Base-by-base conservation (phyloP, 2,888 invertebrate genomes). In the Drosophila limbata region DNA sequence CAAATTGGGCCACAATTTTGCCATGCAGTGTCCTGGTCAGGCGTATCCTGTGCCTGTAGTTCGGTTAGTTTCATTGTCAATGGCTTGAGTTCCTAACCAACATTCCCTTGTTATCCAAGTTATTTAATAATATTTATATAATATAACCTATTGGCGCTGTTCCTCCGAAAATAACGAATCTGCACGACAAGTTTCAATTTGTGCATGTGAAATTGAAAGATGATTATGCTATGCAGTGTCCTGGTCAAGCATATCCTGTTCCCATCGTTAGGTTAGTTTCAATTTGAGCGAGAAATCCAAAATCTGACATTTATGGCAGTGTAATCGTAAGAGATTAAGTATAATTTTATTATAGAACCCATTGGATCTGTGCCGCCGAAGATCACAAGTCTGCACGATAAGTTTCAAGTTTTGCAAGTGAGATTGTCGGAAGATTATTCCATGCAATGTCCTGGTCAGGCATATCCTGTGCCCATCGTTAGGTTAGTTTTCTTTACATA, bases 171-270 rank as follows among this genome's bases (percentile, higher is more conserved):
- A 94, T 95, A 77, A 77, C 77, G 4, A 94, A 94, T 69, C 93
- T 95, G 69, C 92, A 94, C 80, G 92, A 92, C 40, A 90, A 92
- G 67, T 90, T 89, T 71, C 92, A 92, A 83, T 84, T 90, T 17
- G 61, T 92, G 90, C 94, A 95, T 82, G 83, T 81, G 70, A 92
- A 93, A 77, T 84, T 93, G 83, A 92, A 92, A 62, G 91, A 92
- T 79, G 94, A 93, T 90, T 93, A 95, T 84, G 94, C 95, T 33
- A 93, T 96, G 88, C 93, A 95, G 85, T 96, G 96, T 92, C 96
- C 96, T 67, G 95, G 96, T n/a, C 96, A 96, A 92, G 95, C 95
- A 39, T 96, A 94, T 93, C 96, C 96, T 66, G 94, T 95, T 88
- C 96, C 96, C 84, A 91, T 94, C 73, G 95, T 95, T 94, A 95